A percentile compares a stretch with the other conserved stretches of the same genome.
These are phyloP conservation scores for Asarcornis scutulata DNA, from an alignment of 2,113 vertebrate genomes.

Conservation along the genomic window DNA sequence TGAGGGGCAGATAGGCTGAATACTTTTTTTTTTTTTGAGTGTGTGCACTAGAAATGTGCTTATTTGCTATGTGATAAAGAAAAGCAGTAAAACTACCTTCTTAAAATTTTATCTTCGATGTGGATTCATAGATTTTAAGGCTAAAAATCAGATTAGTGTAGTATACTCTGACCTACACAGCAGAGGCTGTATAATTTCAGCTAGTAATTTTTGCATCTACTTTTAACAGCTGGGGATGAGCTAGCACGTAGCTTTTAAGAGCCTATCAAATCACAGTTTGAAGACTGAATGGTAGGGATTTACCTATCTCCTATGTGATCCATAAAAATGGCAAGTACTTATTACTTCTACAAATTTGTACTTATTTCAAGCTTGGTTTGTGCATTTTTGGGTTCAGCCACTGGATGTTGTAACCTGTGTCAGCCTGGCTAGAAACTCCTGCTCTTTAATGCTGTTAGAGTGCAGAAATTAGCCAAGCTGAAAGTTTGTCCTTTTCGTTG, in stretches of 20 bases:
- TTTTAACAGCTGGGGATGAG: conserved; percentile 10
- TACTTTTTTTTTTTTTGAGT: neutral
- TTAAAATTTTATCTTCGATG: neutral
- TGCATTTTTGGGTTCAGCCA: neutral
- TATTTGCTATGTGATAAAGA: neutral
- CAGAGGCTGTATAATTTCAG: conserved; percentile 31
- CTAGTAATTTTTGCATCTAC: neutral
- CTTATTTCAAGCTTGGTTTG: neutral
- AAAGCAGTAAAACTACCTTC: neutral
- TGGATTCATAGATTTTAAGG: conserved; percentile 16
- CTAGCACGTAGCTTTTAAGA: neutral
- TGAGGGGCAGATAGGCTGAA: neutral
- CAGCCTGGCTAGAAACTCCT: neutral
- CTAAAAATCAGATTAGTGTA: conserved; percentile 13
- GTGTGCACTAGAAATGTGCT: neutral
- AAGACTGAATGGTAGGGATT: conserved; percentile 38
- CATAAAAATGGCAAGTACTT: conserved; percentile 29
- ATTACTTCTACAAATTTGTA: conserved; percentile 16
- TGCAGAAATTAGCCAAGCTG: neutral
- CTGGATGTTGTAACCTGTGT: neutral
- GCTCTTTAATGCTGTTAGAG: neutral
- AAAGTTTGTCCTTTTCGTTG: neutral
- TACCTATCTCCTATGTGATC: neutral
- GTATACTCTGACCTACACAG: conserved; percentile 9
- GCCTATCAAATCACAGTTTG: conserved; percentile 11